Percentiles rank a stretch among this genome's conserved stretches.
Evolutionary conservation across 2,888 invertebrate genomes (phyloP).

Genomic region (Tortricodes alternella): DNA sequence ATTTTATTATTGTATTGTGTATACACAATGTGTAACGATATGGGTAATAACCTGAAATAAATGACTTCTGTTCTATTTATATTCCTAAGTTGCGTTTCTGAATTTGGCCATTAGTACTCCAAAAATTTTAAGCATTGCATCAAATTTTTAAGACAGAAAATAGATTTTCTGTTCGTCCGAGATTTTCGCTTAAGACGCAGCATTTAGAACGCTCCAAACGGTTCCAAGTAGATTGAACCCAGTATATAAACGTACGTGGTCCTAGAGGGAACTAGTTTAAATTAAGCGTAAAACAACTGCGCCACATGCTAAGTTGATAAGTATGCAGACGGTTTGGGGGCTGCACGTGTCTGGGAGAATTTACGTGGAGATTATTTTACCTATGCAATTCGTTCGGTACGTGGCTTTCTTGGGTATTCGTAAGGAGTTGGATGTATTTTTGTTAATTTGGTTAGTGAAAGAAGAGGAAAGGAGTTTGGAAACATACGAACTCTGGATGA

Average conservation of each 20-base stretch:
- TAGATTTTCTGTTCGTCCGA: no score
- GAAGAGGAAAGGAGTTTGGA: background rate
- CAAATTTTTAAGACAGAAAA: no score
- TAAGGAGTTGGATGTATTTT: background rate
- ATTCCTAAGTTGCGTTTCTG: no score
- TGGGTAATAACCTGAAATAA: no score
- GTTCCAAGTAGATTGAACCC: background rate
- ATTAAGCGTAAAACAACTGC: slow-evolving; percentile 10
- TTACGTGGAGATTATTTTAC: slow-evolving; percentile 1
- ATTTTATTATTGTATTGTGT: no score
- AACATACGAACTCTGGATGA: no score
- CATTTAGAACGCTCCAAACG: no score
- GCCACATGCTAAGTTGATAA: slow-evolving; percentile 4
- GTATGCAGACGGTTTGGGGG: background rate
- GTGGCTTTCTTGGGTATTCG: background rate
- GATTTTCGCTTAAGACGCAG: no score
- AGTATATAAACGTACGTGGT: slow-evolving; percentile 3
- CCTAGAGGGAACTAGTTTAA: background rate
- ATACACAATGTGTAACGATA: no score
- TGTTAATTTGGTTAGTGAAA: background rate
- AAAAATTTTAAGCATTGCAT: no score
- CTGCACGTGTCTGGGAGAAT: background rate
- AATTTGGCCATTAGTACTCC: no score
- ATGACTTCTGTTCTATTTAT: no score
- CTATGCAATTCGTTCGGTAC: background rate